A percentile compares a stretch with the other conserved stretches of the same genome.
phyloP scores from a whole-genome alignment of 2,888 invertebrate genomes.

The Mechanitis mazaeus region DNA sequence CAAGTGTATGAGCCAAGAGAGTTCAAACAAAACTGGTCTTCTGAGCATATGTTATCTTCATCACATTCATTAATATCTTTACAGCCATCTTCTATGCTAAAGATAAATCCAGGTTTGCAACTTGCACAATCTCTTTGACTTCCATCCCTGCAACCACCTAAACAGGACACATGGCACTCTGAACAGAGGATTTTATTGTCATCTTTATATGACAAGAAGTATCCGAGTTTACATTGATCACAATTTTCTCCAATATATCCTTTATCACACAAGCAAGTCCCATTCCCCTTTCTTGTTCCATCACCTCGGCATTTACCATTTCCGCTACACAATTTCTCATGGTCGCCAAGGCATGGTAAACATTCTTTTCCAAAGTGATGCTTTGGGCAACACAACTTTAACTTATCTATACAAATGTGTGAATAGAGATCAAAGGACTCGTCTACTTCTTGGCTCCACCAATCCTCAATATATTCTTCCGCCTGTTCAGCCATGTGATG shows the following conservation, averaged over 20 bases:
- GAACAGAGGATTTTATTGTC: slow-evolving; percentile 85
- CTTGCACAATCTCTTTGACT: slow-evolving; percentile 80
- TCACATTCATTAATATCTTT: slow-evolving; percentile 91
- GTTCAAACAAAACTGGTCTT: slow-evolving; percentile 91
- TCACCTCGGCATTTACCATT: slow-evolving; percentile 89
- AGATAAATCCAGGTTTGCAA: slow-evolving; percentile 83
- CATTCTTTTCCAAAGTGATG: slow-evolving; percentile 91
- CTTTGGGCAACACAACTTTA: slow-evolving; percentile 89
- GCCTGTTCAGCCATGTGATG: slow-evolving; percentile 89
- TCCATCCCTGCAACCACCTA: slow-evolving; percentile 83
- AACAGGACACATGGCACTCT: slow-evolving; percentile 87
- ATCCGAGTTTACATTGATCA: slow-evolving; percentile 83
- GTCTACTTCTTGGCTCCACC: slow-evolving; percentile 84
- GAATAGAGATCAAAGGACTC: slow-evolving; percentile 57
- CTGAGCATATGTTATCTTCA: slow-evolving; percentile 69
- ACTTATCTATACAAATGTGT: slow-evolving; percentile 87
- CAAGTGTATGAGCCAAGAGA: slow-evolving; percentile 90
- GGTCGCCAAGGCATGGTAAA: slow-evolving; percentile 84
- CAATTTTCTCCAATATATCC: slow-evolving; percentile 90
- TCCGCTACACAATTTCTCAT: slow-evolving; percentile 84
- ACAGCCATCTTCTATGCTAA: slow-evolving; percentile 86
- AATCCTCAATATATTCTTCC: slow-evolving; percentile 88
- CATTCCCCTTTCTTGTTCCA: slow-evolving; percentile 95
- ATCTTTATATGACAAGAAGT: slow-evolving; percentile 85
- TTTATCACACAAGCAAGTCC: slow-evolving; percentile 89